Evolutionary conservation across 1,140 invertebrate genomes (phyloP).

Genomic region (Diachasma alloeum): DNA sequence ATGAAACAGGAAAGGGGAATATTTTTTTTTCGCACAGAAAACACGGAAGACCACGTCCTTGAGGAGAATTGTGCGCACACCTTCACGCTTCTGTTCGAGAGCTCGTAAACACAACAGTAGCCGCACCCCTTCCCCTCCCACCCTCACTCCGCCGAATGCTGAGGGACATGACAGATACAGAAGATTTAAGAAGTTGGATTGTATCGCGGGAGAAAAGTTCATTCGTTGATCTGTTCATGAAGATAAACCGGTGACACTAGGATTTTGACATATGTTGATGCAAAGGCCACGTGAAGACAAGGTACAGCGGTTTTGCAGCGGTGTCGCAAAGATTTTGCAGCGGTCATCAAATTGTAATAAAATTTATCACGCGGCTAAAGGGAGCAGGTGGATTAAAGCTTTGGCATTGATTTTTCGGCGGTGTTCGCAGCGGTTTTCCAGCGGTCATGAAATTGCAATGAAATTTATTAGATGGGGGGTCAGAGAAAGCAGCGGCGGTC

Average conservation of each 20-base stretch:
- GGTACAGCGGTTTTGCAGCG: too few species aligned
- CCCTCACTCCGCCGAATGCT: too few species aligned
- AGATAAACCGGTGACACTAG: constrained; percentile 40
- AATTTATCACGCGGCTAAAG: too few species aligned
- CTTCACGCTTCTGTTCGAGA: neutral
- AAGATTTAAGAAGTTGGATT: neutral
- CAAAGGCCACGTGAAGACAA: constrained; percentile 61
- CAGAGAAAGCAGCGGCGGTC: too few species aligned
- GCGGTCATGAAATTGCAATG: too few species aligned
- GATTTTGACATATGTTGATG: constrained; percentile 65
- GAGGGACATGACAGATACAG: neutral
- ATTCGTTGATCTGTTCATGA: neutral
- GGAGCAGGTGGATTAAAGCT: too few species aligned
- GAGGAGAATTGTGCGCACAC: neutral
- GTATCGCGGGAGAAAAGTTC: neutral
- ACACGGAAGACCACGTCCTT: neutral
- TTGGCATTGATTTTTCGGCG: too few species aligned
- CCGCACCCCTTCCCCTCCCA: neutral
- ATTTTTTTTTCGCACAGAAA: neutral
- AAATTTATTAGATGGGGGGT: too few species aligned
- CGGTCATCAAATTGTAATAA: too few species aligned
- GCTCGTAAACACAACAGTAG: neutral
- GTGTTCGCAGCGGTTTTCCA: too few species aligned
- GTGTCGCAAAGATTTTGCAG: too few species aligned
- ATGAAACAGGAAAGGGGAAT: neutral